Conservation (phyloP, 2,888 invertebrate genomes). For the Sympetrum striolatum region DNA sequence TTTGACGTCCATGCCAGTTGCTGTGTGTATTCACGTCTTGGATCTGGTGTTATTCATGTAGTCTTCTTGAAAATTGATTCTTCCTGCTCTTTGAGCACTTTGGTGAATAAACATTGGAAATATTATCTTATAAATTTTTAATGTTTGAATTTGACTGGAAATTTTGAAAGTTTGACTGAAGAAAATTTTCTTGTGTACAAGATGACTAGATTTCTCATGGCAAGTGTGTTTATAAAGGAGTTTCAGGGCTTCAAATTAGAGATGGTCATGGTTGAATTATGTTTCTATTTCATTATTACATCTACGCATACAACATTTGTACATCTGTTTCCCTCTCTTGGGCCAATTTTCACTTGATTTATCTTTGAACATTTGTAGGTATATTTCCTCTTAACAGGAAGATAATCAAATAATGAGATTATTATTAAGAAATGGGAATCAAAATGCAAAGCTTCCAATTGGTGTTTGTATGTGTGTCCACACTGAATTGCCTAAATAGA, state of each 20-base stretch:
- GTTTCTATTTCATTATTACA: background rate
- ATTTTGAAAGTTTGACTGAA: too few species aligned
- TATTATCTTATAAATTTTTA: background rate
- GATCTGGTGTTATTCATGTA: constrained; percentile 28
- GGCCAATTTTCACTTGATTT: background rate
- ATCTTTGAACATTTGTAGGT: background rate
- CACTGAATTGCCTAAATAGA: background rate
- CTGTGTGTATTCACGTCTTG: constrained; percentile 16
- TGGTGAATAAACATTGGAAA: background rate
- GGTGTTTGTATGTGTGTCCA: background rate
- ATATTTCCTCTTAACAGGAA: background rate
- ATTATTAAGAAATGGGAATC: constrained; percentile 1
- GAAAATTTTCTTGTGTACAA: too few species aligned
- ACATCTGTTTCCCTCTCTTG: background rate
- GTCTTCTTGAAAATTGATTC: background rate
- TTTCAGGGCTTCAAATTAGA: background rate
- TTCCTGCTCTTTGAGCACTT: background rate
- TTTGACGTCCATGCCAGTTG: constrained; percentile 20
- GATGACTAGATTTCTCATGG: background rate
- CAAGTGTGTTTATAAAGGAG: background rate
- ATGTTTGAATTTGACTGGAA: background rate
- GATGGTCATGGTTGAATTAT: background rate
- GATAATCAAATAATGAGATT: background rate
- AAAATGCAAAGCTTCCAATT: background rate
- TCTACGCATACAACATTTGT: background rate